Evolutionary conservation across 2,797 vertebrate genomes (phyloP), one percentile per base, ranked within the genome.

Genomic region (Urocyon cinereoargenteus): DNA sequence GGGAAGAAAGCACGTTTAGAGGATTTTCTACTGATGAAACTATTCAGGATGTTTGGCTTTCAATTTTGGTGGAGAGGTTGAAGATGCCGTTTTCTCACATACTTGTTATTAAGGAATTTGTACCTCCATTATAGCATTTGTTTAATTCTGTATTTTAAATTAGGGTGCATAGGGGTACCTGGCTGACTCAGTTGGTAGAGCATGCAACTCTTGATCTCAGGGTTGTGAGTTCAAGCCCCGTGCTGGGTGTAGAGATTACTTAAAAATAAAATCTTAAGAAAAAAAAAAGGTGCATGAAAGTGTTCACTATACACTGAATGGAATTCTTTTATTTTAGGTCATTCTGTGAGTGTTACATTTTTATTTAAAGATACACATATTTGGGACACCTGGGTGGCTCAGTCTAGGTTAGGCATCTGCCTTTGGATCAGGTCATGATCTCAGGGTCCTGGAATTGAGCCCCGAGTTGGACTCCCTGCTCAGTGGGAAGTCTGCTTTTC

Each of bases 301-400:
- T 92, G 59, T 72, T 96, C 36, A 40, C 40, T 72, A 5, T 90
- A 57, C 0, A 62, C 6, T 64, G 22, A 64, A 57, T 66, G 53
- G 9, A 59, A 78, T 72, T 92, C 6, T 90, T 8, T 96, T 87
- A 75, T 78, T 73, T 72, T 73, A 93, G 83, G 55, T 77, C 18
- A n/a, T 89, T 21, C 28, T 45, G 7, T 57, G 8, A 31, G 34
- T 51, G 3, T 61, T 59, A 15, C 66, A 81, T 86, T 85, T 88
- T 95, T 95, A 36, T 90, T 96, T 95, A 84, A 91, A 94, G 90
- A 51, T 57, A 64, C 3, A 26, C 51, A 19, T 34, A 31, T 72
- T 90, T 11, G 40, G 40, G 7, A 7, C 40, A 45, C 40, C 40
- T 45, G 40, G 40, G 40, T 45, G 40, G 40, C 40, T 8, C 40